phyloP scores from a whole-genome alignment of 2,113 vertebrate genomes.

The Microtus pennsylvanicus region DNA sequence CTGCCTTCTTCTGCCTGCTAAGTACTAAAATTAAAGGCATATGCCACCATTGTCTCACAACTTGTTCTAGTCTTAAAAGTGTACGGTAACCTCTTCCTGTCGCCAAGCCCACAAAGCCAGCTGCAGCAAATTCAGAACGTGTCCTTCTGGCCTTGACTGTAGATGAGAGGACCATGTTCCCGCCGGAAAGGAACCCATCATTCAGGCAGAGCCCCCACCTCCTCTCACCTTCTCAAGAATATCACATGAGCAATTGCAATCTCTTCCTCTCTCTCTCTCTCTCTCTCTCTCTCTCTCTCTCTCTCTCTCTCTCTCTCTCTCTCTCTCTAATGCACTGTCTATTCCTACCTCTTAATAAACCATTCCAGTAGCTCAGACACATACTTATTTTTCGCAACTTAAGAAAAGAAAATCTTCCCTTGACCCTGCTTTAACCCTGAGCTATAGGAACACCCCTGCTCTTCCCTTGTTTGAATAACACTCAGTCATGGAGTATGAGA shows the following conservation, averaged over 20 bases:
- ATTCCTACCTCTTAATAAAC: too few relatives aligned
- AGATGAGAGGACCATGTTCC: background rate
- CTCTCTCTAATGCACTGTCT: background rate
- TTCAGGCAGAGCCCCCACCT: too few relatives aligned
- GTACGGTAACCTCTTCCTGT: background rate
- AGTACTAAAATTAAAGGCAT: background rate
- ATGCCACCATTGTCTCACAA: background rate
- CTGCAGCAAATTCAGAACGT: rapidly evolving
- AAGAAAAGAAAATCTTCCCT: background rate
- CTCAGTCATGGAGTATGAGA: background rate
- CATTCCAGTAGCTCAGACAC: background rate
- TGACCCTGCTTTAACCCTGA: background rate
- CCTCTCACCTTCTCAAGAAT: background rate
- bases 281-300: background rate
- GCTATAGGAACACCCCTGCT: background rate
- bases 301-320: background rate
- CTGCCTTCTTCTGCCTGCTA: too few relatives aligned
- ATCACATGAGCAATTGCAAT: rapidly evolving
- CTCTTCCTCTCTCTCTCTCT: background rate
- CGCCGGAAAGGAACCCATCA: too few relatives aligned
- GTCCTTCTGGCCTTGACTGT: background rate
- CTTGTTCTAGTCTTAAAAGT: background rate
- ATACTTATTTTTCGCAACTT: background rate
- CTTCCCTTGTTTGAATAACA: background rate
- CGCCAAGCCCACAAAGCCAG: background rate